phyloP scores from a whole-genome alignment of 2,797 vertebrate genomes.

The Phalloptychus januarius region DNA sequence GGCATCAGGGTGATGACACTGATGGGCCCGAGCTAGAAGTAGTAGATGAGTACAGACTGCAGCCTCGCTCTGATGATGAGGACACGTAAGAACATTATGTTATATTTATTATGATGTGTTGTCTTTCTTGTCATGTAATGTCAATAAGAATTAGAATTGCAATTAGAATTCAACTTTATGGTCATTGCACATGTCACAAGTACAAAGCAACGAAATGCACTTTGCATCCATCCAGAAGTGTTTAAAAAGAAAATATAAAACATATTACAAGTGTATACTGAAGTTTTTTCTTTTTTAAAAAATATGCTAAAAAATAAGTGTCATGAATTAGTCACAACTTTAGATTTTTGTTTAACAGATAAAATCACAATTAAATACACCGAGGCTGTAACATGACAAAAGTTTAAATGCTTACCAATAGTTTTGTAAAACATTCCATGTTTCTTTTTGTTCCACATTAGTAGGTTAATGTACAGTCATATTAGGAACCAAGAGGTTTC shows the following conservation, averaged over 20 bases:
- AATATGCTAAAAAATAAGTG: no score
- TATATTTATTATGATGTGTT: neutral
- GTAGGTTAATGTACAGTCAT: neutral
- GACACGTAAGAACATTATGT: conserved; percentile 87
- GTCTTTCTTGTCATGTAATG: neutral
- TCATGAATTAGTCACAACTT: neutral
- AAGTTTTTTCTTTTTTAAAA: no score
- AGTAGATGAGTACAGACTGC: conserved; percentile 81
- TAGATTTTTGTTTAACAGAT: neutral
- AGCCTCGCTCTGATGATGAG: conserved; percentile 89
- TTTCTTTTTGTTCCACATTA: neutral
- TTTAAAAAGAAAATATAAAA: no score
- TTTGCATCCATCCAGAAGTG: no score
- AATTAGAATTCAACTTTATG: no score
- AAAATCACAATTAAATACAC: neutral
- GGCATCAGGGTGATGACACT: conserved; percentile 68
- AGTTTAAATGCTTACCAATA: neutral
- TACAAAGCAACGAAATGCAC: no score
- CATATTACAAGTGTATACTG: no score
- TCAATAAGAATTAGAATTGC: no score
- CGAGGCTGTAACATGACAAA: neutral
- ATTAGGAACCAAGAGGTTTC: neutral
- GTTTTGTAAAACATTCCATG: neutral
- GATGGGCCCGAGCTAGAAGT: conserved; percentile 81
- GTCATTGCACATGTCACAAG: no score